Evolutionary conservation across 2,113 vertebrate genomes (phyloP), one percentile per base, ranked within the genome.

Genomic region (Telmatochromis sp.): DNA sequence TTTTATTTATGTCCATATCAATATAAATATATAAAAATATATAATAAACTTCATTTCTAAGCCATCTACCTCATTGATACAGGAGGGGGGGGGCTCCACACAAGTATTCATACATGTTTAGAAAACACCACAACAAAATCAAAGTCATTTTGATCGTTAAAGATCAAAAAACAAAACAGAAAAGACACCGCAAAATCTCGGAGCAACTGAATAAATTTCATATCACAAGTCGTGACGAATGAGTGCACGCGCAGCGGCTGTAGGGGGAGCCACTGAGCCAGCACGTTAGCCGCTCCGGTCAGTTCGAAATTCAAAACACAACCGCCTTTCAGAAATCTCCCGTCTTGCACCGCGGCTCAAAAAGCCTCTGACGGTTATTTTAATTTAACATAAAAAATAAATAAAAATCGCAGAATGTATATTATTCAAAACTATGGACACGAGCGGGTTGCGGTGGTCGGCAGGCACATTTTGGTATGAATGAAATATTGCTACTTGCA

Each of bases 351-450:
- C 88, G 91, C 94, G 95, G 94, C 86, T 9, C 26, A 68, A 58
- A 86, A 86, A 92, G 90, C 85, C 63, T 58, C 51, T 83, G 91
- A 95, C 91, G 86, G 92, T 91, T 88, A 92, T 93, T 88, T 90
- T 91, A 92, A 93, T 93, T 91, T 86, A 49, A 89, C 83, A 89
- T 86, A 88, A 94, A 94, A 95, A 96, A 88, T 95, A 92, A 94
- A 93, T 92, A 92, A 93, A 96, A 96, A 95, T 95, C 91, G 83
- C 70, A 86, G 87, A 26, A 87, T 84, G 51, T 11, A 84, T 88
- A 85, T 92, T 90, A 91, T 92, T 91, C 1, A 6, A 84, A 91
- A 81, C 6, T 4, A 1, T 28, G 1, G 1, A 5, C 79, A 3
- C 28, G 19, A 17, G 31, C 68, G 12, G 81, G n/a, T 95, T 19